Evolutionary conservation across 2,888 invertebrate genomes (phyloP).

Genomic region (Sepioteuthis lessoniana): DNA sequence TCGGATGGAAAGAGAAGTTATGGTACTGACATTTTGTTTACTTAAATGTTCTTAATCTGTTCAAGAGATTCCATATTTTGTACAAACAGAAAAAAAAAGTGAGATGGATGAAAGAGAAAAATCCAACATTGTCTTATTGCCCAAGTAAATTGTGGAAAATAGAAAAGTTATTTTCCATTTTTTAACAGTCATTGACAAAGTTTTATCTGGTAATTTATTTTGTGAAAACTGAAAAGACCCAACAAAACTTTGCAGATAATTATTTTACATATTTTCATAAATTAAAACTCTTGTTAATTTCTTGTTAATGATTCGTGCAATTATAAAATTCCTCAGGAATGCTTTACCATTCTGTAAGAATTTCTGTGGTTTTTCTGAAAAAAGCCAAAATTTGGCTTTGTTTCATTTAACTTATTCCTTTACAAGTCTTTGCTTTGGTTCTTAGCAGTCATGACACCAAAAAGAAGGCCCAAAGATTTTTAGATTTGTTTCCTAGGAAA

Average conservation of each 20-base stretch:
- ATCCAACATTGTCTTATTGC: not conserved
- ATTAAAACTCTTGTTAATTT: not conserved
- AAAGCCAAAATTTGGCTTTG: too few relatives aligned
- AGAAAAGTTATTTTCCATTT: not conserved
- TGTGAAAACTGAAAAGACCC: not conserved
- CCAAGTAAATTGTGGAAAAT: not conserved
- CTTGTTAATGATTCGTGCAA: not conserved
- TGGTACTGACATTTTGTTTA: too few relatives aligned
- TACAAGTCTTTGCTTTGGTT: not conserved
- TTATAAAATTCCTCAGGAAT: not conserved
- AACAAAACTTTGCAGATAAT: not conserved
- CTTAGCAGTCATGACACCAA: not conserved
- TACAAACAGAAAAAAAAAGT: not conserved
- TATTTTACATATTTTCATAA: constrained; percentile 3
- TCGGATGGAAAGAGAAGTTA: not conserved
- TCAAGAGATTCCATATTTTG: constrained; percentile 1
- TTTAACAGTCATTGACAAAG: not conserved
- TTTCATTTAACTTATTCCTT: not conserved
- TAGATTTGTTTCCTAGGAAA: not conserved
- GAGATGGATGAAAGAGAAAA: not conserved
- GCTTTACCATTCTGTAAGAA: not conserved
- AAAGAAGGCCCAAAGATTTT: not conserved
- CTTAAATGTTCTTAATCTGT: not conserved
- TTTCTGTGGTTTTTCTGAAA: not conserved
- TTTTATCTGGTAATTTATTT: not conserved